Base-by-base conservation (phyloP, 2,888 invertebrate genomes). In the Cosmia trapezina region DNA sequence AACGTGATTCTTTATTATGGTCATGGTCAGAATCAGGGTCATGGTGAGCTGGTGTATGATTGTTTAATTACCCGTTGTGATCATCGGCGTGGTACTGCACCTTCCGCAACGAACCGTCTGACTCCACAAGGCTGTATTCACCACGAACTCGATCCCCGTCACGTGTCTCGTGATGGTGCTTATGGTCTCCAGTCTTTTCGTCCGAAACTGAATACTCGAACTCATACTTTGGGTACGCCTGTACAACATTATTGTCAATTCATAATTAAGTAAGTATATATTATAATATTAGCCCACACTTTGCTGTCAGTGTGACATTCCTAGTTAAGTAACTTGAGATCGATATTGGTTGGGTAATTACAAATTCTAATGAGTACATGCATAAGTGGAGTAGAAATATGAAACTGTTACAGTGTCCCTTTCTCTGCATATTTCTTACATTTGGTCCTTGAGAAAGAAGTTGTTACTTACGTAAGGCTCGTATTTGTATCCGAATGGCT, bases 191-290 rank as follows among this genome's bases (percentile, higher is more conserved):
- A 0, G 97, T 97, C 79, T 96, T 96, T 71, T 95, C 95, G 73
- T 97, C 97, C 7, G 96, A 96, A 66, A 97, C 97, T 47, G 96
- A 96, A 80, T 97, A 97, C 86, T 96, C 96, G 87, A 96, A 97
- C 87, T 96, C 96, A 87, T 97, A 97, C 92, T 96, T 97, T 41
- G 97, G 97, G 85, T 97, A 96, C 0, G 96, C 87, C 94, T 96
- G 85, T 7, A 78, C 84, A 70, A 69, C 64, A 64, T 28, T 51
- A n/a, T 51, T 43, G 12, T 37, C 56, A 57, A n/a, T 37, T 37
- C 19, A 53, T 65, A 37, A 77, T 57, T 54, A 61, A 33, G 19
- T 43, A 67, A 47, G 37, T 68, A 61, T 63, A 45, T 8, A 67
- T 73, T 82, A 73, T 47, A 47, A 66, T 69, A 80, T 75, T 72